A percentile compares a stretch with the other conserved stretches of the same genome.
phyloP scores from a whole-genome alignment of 2,797 vertebrate species.

The Clangula hyemalis region DNA sequence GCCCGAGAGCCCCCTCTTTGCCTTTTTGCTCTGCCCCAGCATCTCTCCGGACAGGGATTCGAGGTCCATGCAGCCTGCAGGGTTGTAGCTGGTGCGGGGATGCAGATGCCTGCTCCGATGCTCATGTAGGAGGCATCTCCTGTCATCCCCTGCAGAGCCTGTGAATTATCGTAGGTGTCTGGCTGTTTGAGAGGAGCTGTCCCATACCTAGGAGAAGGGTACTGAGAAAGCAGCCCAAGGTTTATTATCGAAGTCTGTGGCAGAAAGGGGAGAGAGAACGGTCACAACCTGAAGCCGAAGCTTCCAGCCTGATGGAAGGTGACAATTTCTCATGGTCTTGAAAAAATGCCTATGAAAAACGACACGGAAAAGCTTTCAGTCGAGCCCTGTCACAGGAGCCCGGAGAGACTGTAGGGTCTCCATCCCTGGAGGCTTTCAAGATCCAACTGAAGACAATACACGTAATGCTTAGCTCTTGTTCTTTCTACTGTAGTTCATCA shows the following conservation, averaged over 20 bases:
- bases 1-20: background rate
- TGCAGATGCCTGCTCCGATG: background rate
- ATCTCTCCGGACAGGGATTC: fast-evolving
- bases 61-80: background rate
- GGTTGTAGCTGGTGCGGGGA: background rate
- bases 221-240: no score
- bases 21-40: no score
- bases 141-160: background rate
- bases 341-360: no score
- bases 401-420: background rate
- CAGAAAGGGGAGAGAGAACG: no score
- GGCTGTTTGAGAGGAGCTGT: no score
- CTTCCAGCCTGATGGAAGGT: no score
- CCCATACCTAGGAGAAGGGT: no score
- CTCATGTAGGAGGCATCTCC: background rate
- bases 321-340: background rate
- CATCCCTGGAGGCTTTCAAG: background rate
- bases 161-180: background rate
- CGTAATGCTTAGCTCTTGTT: no score
- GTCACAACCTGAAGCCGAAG: no score
- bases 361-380: no score
- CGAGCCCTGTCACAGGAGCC: background rate
- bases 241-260: no score
- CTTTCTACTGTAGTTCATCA: background rate
- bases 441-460: background rate